Base-by-base conservation (phyloP, 2,888 invertebrate genomes). In the Aphodius sticticus region DNA sequence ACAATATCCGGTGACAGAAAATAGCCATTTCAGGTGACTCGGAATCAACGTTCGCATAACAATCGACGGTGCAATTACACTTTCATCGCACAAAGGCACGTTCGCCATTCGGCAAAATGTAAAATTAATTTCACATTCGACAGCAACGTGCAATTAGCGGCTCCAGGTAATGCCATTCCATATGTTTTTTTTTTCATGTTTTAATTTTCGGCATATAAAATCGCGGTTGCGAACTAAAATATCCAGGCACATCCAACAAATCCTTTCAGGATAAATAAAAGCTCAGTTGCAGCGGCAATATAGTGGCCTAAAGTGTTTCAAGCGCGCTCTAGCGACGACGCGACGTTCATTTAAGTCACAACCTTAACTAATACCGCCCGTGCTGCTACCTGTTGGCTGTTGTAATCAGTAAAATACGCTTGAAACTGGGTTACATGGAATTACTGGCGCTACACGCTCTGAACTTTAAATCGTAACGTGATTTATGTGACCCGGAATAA, bases 361-460 rank as follows among this genome's bases (percentile, higher is more conserved):
- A 5, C 53, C 53, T 53, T 53, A 26, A 26, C 26, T 26, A 53
- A 53, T 53, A 12, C 53, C 53, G 53, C 53, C n/a, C n/a, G n/a
- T 35, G 15, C 71, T 36, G 74, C 36, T 74, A 74, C 74, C 74
- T 74, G 74, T 74, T 74, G 74, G 74, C n/a, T 35, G 74, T 74
- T 53, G 74, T 74, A 74, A 74, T 74, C 74, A 74, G 74, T 74
- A 74, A 74, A 74, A 74, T 37, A 74, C 74, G 74, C 37, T 37
- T 35, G 37, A 74, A 74, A 74, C 74, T 74, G 74, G 74, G 74
- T 74, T 74, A 74, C 74, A 37, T 36, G 36, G 35, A 35, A 37
- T 74, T 74, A 74, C 74, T 53, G 74, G 36, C 74, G 35, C 37
- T 9, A 37, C 74, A 74, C 74, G 74, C 37, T 16, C 37, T 36